Conservation (phyloP, 2,888 invertebrate species). For the Diarsia rubi region DNA sequence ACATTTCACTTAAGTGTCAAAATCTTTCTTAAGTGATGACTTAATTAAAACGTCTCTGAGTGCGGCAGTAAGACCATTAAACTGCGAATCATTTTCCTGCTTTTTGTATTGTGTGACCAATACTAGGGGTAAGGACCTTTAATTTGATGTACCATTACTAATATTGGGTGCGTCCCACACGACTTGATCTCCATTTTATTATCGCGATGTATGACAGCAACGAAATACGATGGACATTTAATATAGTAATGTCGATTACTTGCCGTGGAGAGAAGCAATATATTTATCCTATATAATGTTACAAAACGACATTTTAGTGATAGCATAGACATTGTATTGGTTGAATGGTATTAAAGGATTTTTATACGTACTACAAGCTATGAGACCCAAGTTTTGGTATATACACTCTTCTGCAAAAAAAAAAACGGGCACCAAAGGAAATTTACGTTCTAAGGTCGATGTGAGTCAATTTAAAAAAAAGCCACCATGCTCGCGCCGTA, state of each 20-base stretch:
- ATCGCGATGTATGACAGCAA: constrained; percentile 51
- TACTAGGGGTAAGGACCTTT: constrained; percentile 10
- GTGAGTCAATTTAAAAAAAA: too few relatives aligned
- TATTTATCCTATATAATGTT: constrained; percentile 21
- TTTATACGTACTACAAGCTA: background rate
- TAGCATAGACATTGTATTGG: background rate
- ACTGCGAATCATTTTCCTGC: background rate
- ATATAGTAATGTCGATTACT: constrained; percentile 50
- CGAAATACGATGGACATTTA: constrained; percentile 43
- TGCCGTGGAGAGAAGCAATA: constrained; percentile 9
- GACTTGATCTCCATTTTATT: constrained; percentile 58
- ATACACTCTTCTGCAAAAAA: too few relatives aligned
- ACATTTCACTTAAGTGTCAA: too few relatives aligned
- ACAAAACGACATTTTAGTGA: background rate
- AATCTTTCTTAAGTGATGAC: too few relatives aligned
- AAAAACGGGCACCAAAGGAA: too few relatives aligned
- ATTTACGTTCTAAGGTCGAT: background rate
- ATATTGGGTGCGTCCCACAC: constrained; percentile 47
- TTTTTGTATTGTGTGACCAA: background rate
- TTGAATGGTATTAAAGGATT: background rate
- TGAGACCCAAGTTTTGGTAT: background rate
- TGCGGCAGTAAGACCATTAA: too few relatives aligned
- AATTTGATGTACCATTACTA: constrained; percentile 48
- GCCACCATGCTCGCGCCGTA: too few relatives aligned
- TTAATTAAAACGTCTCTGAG: too few relatives aligned